Evolutionary conservation across 2,797 vertebrate genomes (phyloP).

Genomic region (Tokudaia muenninki): DNA sequence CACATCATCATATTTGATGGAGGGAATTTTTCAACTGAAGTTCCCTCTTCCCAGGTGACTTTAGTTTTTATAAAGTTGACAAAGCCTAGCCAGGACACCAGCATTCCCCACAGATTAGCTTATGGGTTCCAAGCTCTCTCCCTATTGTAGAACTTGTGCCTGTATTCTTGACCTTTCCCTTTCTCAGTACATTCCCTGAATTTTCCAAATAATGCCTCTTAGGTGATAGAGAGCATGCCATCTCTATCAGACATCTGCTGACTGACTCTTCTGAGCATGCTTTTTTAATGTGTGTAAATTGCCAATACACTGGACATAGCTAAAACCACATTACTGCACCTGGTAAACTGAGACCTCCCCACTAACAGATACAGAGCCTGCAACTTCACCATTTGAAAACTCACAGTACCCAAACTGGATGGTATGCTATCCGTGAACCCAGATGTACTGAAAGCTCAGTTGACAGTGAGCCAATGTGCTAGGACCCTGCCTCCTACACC

Average conservation of each 20-base stretch:
- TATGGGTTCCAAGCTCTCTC: background rate
- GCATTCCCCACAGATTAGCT: background rate
- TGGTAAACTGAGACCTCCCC: background rate
- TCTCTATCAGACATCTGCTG: background rate
- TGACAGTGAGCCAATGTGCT: background rate
- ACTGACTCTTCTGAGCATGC: background rate
- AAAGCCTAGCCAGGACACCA: background rate
- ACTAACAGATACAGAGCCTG: too few species aligned
- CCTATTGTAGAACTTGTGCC: background rate
- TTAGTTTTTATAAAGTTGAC: background rate
- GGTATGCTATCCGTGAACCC: too few species aligned
- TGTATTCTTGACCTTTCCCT: background rate
- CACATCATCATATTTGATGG: background rate
- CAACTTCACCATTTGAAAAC: background rate
- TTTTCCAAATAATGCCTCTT: background rate
- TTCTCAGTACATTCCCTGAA: background rate
- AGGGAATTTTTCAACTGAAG: background rate
- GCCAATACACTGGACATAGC: too few species aligned
- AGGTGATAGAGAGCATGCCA: background rate
- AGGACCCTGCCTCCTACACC: background rate
- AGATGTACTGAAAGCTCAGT: background rate
- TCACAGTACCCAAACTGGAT: rapidly evolving
- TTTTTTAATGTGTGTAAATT: background rate
- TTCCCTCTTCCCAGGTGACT: background rate
- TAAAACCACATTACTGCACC: background rate